Evolutionary conservation across 37 sponge, comb jelly and placozoan genomes (phyloP), one percentile per base, ranked within the genome.

Genomic region (Lycopodina hypogea): DNA sequence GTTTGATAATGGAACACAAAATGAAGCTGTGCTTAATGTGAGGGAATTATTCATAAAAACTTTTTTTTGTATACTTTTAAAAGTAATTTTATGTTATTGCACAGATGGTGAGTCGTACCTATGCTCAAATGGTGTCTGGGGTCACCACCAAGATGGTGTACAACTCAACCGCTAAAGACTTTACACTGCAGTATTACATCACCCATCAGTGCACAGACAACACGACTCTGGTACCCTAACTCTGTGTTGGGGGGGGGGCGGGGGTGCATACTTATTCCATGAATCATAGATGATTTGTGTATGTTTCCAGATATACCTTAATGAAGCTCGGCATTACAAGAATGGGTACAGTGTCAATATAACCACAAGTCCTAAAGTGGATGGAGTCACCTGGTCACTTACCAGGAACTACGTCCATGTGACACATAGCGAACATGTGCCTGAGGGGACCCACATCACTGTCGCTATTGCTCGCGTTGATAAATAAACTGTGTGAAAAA

Each of bases 61-160:
- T n/a, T n/a, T n/a, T n/a, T n/a, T n/a, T n/a, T n/a, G n/a, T n/a
- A n/a, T n/a, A n/a, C n/a, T n/a, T n/a, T n/a, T n/a, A n/a, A n/a
- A n/a, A n/a, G n/a, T n/a, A n/a, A n/a, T n/a, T n/a, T 23, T 26
- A 3, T 32, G 3, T 68, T 88, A 23, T 52, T 22, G 33, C 56
- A 19, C 78, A 89, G 88, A 40, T 35, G 18, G n/a, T 90, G 0
- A 94, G 90, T 55, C 50, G 94, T 41, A 94, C 90, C 28, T 94
- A 94, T 74, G 90, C 94, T 9, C 88, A 81, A 42, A 78, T 80
- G 26, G 90, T 94, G 38, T 87, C 94, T 32, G 94, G 94, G 0
- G 70, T 80, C 9, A 75, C 84, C 24, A 42, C 29, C 42, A 39
- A 67, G 42, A 90, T 94, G 87, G 38, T 35, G 28, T 94, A 77